A percentile compares a stretch with the other conserved stretches of the same genome.
Evolutionary conservation across 2,113 vertebrate genomes (phyloP).

Genomic region (Tachycineta bicolor): DNA sequence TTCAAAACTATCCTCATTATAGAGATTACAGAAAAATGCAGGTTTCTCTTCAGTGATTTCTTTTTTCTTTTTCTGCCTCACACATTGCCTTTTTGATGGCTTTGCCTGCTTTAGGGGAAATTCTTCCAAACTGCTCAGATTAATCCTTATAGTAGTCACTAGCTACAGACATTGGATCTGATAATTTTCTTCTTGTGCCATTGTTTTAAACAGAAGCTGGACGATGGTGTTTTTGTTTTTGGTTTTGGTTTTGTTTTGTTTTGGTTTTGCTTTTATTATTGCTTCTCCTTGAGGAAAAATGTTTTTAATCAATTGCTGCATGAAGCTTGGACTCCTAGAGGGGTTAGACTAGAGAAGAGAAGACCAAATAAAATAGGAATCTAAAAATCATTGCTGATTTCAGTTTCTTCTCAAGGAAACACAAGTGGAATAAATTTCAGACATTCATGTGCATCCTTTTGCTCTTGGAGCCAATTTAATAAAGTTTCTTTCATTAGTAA

Average conservation of each 20-base stretch:
- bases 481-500: neutral
- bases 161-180: neutral
- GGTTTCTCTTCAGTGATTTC: neutral
- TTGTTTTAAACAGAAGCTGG: neutral
- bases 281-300: neutral
- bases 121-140: conserved; percentile 15
- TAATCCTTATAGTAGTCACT: neutral
- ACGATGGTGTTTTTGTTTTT: neutral
- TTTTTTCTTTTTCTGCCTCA: neutral
- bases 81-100: conserved; percentile 18
- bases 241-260: too few species aligned
- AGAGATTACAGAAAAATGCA: neutral
- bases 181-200: neutral
- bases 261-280: neutral
- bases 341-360: neutral
- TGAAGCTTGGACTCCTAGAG: neutral
- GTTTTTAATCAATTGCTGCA: neutral
- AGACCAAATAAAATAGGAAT: neutral
- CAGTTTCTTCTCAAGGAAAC: neutral
- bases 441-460: neutral
- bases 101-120: conserved; percentile 56
- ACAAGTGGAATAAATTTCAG: neutral
- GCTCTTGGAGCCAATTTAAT: neutral
- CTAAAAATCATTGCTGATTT: neutral
- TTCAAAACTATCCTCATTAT: neutral